phyloP scores from a whole-genome alignment of 2,113 vertebrate genomes.

The Balaenoptera acutorostrata region DNA sequence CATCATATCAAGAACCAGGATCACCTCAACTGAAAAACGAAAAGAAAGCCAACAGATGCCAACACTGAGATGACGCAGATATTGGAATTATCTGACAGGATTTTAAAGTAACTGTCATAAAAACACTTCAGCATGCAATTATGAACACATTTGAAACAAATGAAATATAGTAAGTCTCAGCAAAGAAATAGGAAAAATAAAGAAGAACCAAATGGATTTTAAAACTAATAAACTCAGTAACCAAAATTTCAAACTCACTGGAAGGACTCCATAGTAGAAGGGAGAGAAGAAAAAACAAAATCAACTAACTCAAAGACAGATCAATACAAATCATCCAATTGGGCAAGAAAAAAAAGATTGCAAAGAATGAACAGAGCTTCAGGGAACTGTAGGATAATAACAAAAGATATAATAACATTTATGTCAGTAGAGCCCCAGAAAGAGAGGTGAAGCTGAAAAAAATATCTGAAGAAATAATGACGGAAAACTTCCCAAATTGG shows the following conservation, averaged over 20 bases:
- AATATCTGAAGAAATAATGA: background rate
- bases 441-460: background rate
- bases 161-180: background rate
- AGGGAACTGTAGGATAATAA: background rate
- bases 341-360: background rate
- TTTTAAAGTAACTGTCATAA: constrained; percentile 21
- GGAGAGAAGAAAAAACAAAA: background rate
- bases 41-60: background rate
- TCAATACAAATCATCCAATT: background rate
- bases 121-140: background rate
- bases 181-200: background rate
- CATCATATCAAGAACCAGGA: background rate
- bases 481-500: background rate
- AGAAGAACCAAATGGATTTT: background rate
- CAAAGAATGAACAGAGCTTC: background rate
- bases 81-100: background rate
- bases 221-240: background rate
- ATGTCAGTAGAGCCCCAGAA: background rate
- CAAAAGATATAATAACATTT: background rate
- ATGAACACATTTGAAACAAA: background rate
- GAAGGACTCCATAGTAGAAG: background rate
- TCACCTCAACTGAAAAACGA: constrained; percentile 11
- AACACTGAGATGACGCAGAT: background rate
- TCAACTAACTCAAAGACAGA: background rate
- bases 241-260: background rate